Conservation (phyloP, 2,797 vertebrate genomes). For the Dryobates pubescens region DNA sequence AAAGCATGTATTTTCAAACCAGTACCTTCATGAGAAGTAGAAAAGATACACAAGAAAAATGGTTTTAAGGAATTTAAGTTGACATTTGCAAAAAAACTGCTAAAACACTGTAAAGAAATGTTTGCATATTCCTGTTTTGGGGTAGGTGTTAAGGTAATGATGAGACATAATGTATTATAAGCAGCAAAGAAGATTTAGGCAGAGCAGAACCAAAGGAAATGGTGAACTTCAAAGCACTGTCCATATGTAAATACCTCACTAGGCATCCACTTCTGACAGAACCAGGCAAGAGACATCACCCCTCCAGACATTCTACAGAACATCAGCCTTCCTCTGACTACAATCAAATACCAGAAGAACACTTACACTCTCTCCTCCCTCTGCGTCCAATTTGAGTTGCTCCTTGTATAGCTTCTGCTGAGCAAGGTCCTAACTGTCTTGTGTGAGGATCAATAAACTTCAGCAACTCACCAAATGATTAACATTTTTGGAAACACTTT, state of each 20-base stretch:
- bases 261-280: background rate
- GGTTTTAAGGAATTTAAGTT: background rate
- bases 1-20: background rate
- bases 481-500: background rate
- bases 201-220: background rate
- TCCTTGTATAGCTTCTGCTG: background rate
- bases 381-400: background rate
- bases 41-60: background rate
- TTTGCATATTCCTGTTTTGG: background rate
- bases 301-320: background rate
- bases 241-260: background rate
- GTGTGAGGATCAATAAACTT: background rate
- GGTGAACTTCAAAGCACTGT: background rate
- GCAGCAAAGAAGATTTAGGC: background rate
- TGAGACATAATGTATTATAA: background rate
- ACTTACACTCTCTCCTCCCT: background rate
- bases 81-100: background rate
- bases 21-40: background rate
- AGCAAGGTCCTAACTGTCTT: background rate
- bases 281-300: background rate
- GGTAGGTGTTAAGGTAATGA: background rate
- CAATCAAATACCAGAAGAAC: background rate
- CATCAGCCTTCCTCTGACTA: background rate
- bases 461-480: slow-evolving; percentile 24
- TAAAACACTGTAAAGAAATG: background rate